These are phyloP conservation scores for Omphaloscelis lunosa DNA, from an alignment of 2,888 invertebrate species.

Conservation along the genomic window DNA sequence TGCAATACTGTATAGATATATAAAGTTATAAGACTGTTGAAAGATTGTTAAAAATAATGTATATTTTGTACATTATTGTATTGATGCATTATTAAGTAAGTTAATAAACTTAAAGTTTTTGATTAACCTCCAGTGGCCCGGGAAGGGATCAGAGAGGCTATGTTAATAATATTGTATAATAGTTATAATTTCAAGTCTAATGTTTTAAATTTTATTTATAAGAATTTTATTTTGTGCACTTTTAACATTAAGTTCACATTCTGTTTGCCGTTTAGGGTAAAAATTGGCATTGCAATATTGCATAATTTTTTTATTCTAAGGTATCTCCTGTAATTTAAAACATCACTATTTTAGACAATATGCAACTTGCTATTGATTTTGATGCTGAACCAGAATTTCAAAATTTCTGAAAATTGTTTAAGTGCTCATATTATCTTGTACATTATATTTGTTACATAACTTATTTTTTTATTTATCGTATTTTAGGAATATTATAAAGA, in stretches of 20 bases:
- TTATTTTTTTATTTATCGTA: constrained; percentile 83
- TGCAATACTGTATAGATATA: constrained; percentile 89
- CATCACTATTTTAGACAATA: constrained; percentile 62
- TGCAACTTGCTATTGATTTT: constrained; percentile 56
- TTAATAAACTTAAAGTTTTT: constrained; percentile 81
- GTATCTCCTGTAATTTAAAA: constrained; percentile 52
- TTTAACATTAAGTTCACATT: constrained; percentile 60
- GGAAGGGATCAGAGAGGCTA: constrained; percentile 76
- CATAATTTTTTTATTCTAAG: constrained; percentile 68
- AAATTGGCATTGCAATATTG: constrained; percentile 67
- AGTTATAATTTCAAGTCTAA: constrained; percentile 70
- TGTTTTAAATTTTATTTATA: constrained; percentile 70
- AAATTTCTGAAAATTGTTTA: constrained; percentile 56
- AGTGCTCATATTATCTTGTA: constrained; percentile 79
- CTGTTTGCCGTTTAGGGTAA: constrained; percentile 56
- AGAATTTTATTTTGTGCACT: constrained; percentile 68
- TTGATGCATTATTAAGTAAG: constrained; percentile 84
- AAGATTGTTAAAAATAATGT: constrained; percentile 88
- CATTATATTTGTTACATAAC: constrained; percentile 81
- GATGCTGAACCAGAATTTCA: constrained; percentile 51
- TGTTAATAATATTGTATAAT: constrained; percentile 76
- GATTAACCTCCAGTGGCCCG: constrained; percentile 75
- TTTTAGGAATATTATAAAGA: constrained; percentile 81
- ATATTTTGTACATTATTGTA: constrained; percentile 89
- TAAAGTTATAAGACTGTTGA: constrained; percentile 90